Base-by-base conservation (phyloP, 2,797 vertebrate species). In the Gorsachius magnificus region DNA sequence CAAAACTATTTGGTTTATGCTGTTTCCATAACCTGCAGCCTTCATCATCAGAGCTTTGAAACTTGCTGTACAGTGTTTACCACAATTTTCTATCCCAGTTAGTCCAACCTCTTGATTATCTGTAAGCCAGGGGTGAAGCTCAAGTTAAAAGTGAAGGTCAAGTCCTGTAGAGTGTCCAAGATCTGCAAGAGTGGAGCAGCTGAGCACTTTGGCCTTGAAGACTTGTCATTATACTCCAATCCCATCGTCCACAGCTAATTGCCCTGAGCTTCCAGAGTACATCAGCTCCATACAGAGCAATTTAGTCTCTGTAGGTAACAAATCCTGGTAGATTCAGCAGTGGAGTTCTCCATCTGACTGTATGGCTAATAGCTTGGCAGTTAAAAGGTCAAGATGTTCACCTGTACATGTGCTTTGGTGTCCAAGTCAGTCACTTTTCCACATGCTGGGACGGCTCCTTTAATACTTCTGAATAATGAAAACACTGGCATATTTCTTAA, bases 311-410 rank as follows among this genome's bases (percentile, higher is more conserved):
- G 17, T 18, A 68, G 56, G 58, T 82, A 88, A 81, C 46, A 63
- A 75, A 54, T 66, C 57, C 43, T 58, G 57, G 53, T 66, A 86
- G 65, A 79, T 82, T 86, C 72, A 84, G 45, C 66, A 70, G 28
- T 66, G 36, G 54, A 86, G 70, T 25, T 81, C 87, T 81, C 38
- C 63, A 81, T 6, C 24, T 93, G 76, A 65, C 68, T 89, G 65
- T 54, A 33, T 50, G 65, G 61, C 22, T 89, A 91, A 86, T 43
- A 83, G n/a, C 38, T 83, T 72, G 69, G 71, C 82, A 85, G 54
- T 83, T 88, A 92, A 79, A 91, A 96, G 86, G 83, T 85, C 94
- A 84, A 82, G 71, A 78, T 20, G 11, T 83, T 91, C 82, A 91
- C 65, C 54, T 88, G 46, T 22, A 58, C 57, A 9, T 31, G 36